These are phyloP conservation scores for Pogonocherus hispidulus DNA, from an alignment of 2,888 invertebrate species.

Conservation along the genomic window DNA sequence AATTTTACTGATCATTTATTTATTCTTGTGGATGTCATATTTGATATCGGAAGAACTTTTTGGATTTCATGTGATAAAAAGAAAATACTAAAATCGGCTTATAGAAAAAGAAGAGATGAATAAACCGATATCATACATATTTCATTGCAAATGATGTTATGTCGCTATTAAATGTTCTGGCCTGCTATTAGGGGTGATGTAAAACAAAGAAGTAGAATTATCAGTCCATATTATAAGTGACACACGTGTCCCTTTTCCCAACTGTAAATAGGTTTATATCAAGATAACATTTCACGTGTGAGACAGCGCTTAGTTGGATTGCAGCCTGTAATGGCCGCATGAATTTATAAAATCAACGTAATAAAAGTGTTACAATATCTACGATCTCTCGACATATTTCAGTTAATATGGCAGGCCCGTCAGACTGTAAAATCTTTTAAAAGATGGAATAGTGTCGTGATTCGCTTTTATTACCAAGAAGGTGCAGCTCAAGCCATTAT, in stretches of 20 bases:
- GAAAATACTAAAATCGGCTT: no score
- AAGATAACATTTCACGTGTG: slow-evolving; percentile 50
- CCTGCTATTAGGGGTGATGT: slow-evolving; percentile 52
- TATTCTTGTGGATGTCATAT: no score
- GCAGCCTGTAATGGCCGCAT: not conserved
- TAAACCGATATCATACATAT: not conserved
- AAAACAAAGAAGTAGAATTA: slow-evolving; percentile 55
- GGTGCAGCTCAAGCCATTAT: not conserved
- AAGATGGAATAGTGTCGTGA: slow-evolving; percentile 6
- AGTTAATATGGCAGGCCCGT: slow-evolving; percentile 16
- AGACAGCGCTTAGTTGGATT: slow-evolving; percentile 42
- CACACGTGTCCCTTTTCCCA: slow-evolving; percentile 1
- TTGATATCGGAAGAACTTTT: no score
- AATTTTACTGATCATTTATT: no score
- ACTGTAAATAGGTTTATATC: slow-evolving; percentile 8
- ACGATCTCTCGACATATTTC: slow-evolving; percentile 10
- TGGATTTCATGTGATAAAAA: no score
- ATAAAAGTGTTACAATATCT: slow-evolving; percentile 22
- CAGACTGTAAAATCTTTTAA: not conserved
- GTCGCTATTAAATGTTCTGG: not conserved
- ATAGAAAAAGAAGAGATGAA: not conserved
- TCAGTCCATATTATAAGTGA: slow-evolving; percentile 46
- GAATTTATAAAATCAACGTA: slow-evolving; percentile 14
- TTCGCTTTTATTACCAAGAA: slow-evolving; percentile 6
- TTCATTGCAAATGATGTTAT: not conserved